Evolutionary conservation across 2,113 vertebrate genomes (phyloP), one percentile per base, ranked within the genome.

Genomic region (Triplophysa siluroides): DNA sequence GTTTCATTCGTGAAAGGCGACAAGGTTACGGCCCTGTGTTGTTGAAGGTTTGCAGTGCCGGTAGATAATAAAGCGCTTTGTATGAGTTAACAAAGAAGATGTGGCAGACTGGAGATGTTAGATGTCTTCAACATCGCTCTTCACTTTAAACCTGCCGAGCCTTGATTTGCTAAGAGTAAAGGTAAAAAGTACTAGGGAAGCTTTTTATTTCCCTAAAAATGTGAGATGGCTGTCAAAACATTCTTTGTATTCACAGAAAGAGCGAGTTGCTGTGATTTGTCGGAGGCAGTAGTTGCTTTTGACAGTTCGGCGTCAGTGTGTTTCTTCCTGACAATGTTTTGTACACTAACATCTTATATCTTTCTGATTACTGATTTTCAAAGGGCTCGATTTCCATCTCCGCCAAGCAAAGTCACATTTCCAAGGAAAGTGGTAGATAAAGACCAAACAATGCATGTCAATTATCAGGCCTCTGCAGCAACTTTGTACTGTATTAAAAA

Each of bases 61-160:
- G 74, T 79, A 88, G 89, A 88, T 90, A 88, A 91, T 89, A 88
- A 88, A 87, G 86, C 29, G 21, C 82, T 89, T 87, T 79, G 75
- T 41, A 11, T 7, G 41, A 3, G 71, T 16, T 58, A 21, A 21
- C n/a, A 58, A 58, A 21, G 19, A 19, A 58, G 52, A 56, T 18
- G 18, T 74, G 54, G 71, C 33, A 18, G 72, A 60, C 41, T 63
- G 24, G 26, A 76, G 23, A 43, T 43, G n/a, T 67, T 29, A 70
- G 56, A 88, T 88, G 84, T 70, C 43, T 63, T 75, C 85, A 81
- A 87, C 79, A 89, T 23, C 74, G 77, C 64, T 58, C 78, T 84
- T 74, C 78, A 82, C 82, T 84, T 83, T 85, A 83, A 88, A 86
- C 83, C 14, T 16, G 56, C 19, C 81, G 78, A 89, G 88, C 82